Evolutionary conservation across 1,140 invertebrate species (phyloP).

Genomic region (Cyrtorhinus lividipennis): DNA sequence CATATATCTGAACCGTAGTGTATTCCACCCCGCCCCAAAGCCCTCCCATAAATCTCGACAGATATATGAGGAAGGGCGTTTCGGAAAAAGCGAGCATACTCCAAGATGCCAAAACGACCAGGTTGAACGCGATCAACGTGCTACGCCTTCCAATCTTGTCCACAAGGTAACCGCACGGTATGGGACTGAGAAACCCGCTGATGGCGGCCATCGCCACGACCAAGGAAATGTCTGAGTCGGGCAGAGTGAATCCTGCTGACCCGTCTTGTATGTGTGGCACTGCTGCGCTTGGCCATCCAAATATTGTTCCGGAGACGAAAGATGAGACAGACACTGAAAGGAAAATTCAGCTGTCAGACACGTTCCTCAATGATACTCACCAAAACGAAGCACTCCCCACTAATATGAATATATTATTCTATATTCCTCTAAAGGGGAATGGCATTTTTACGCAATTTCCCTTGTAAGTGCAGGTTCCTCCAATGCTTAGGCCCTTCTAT

Average conservation of each 20-base stretch:
- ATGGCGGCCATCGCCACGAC: constrained; percentile 18
- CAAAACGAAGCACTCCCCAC: no score
- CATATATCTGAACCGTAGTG: constrained; percentile 48
- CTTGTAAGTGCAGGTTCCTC: no score
- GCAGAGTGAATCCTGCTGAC: constrained; percentile 1
- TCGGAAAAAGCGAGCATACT: constrained; percentile 36
- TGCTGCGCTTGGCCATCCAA: constrained; percentile 11
- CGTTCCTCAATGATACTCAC: no score
- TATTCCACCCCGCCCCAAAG: constrained; percentile 55
- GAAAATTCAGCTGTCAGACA: no score
- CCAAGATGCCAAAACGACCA: constrained; percentile 31
- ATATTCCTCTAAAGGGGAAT: no score
- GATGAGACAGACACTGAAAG: background rate
- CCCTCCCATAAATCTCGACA: constrained; percentile 33
- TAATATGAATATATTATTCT: no score
- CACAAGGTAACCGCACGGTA: constrained; percentile 34
- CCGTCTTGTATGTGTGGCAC: constrained; percentile 14
- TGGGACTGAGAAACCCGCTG: constrained; percentile 24
- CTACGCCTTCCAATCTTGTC: constrained; percentile 57
- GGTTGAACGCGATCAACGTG: constrained; percentile 50
- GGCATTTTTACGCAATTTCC: no score
- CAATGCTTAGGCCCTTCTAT: no score
- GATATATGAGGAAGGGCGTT: constrained; percentile 13
- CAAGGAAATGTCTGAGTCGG: constrained; percentile 12
- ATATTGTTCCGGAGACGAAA: background rate